Percentiles rank a stretch among this genome's conserved stretches.
These are phyloP conservation scores for Drusus annulatus DNA, from an alignment of 1,140 invertebrate genomes.

Conservation along the genomic window DNA sequence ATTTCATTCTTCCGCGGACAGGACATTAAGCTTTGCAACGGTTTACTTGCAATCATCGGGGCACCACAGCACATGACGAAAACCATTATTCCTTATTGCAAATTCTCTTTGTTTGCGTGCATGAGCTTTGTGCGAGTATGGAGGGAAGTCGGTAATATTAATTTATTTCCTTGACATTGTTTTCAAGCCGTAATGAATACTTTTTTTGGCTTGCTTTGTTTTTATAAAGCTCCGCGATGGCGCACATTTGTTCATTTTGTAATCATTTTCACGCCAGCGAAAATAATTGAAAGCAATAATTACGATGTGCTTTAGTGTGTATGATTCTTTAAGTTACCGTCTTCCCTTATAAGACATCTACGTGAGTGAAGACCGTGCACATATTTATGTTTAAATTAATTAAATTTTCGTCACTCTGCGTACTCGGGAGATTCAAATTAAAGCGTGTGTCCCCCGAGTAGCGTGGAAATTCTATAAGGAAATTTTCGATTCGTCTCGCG, in stretches of 20 bases:
- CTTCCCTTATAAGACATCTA: not conserved
- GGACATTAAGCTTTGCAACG: conserved; percentile 19
- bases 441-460: conserved; percentile 46
- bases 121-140: not conserved
- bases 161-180: conserved; percentile 3
- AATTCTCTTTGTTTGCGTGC: conserved; percentile 9
- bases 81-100: conserved; percentile 32
- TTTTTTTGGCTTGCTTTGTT: too few relatives aligned
- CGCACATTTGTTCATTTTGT: too few relatives aligned
- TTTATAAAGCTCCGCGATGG: too few relatives aligned
- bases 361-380: not conserved
- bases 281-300: too few relatives aligned
- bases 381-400: conserved; percentile 33
- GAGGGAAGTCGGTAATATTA: not conserved
- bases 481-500: conserved; percentile 59
- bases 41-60: conserved; percentile 10
- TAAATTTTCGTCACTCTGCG: conserved; percentile 30
- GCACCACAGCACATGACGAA: conserved; percentile 23
- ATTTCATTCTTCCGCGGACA: conserved; percentile 12
- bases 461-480: conserved; percentile 56
- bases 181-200: not conserved
- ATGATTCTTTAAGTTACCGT: too few relatives aligned
- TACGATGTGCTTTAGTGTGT: too few relatives aligned
- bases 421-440: conserved; percentile 34
- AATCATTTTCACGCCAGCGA: too few relatives aligned